Evolutionary conservation across 2,888 invertebrate species (phyloP).

Genomic region (Mantis religiosa): DNA sequence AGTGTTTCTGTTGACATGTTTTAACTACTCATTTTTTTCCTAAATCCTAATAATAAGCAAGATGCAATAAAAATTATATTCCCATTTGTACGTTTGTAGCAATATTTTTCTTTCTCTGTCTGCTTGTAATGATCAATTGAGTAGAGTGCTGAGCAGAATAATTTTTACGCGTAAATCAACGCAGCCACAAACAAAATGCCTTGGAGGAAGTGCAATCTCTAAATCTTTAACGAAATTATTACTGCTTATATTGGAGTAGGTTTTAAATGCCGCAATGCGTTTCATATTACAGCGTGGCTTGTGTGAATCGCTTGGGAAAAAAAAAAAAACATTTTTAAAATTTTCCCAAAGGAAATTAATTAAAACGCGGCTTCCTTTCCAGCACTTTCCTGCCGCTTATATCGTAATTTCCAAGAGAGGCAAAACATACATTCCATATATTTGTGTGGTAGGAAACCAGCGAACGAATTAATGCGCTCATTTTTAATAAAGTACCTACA

Average conservation of each 20-base stretch:
- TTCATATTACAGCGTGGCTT: neutral
- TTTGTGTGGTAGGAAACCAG: neutral
- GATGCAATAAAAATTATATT: no score
- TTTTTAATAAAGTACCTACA: neutral
- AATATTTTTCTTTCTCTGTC: neutral
- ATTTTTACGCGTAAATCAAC: neutral
- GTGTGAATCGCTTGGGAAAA: neutral
- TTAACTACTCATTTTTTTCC: no score
- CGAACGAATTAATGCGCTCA: neutral
- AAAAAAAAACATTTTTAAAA: neutral
- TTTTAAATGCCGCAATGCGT: neutral
- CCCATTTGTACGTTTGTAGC: no score
- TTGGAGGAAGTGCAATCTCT: neutral
- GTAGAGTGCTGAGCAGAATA: neutral
- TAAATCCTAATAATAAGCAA: no score
- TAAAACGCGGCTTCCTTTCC: neutral
- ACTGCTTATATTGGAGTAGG: neutral
- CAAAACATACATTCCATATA: neutral
- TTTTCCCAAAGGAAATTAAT: neutral
- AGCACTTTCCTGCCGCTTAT: neutral
- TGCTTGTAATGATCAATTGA: neutral
- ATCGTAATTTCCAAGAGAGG: neutral
- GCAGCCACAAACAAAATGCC: neutral
- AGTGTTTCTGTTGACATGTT: no score
- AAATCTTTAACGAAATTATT: neutral